Evolutionary conservation across 1,140 invertebrate species (phyloP).

Genomic region (Psilanteris sp.): DNA sequence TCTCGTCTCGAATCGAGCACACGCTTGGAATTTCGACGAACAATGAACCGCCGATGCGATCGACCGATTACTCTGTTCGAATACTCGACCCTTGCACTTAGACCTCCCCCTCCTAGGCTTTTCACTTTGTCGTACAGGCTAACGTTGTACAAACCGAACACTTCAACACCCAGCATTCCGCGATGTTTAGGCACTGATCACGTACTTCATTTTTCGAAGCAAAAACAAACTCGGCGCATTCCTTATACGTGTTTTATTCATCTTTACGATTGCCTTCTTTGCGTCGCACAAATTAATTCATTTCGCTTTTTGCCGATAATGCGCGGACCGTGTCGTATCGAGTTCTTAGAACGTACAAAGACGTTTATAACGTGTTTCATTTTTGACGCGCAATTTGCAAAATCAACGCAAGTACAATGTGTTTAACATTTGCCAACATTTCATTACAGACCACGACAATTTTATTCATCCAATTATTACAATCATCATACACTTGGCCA

Average conservation of each 20-base stretch:
- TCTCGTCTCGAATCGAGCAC: conserved; percentile 50
- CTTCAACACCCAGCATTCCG: conserved; percentile 35
- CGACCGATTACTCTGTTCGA: conserved; percentile 61
- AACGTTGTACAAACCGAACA: conserved; percentile 46
- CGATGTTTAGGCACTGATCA: conserved; percentile 59
- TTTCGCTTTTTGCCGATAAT: no score
- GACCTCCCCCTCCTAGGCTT: conserved; percentile 24
- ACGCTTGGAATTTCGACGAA: conserved; percentile 64
- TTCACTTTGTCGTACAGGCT: conserved; percentile 45
- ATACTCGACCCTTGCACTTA: conserved; percentile 62
- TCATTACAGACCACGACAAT: conserved; percentile 9
- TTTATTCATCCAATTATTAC: conserved; percentile 45
- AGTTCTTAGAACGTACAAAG: background rate
- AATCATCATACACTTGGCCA: conserved; percentile 36
- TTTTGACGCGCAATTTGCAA: conserved; percentile 23
- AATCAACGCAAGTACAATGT: conserved; percentile 3
- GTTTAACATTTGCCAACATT: conserved; percentile 20
- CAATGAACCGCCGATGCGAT: conserved; percentile 61
- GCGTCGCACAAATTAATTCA: background rate
- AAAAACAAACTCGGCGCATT: conserved; percentile 34
- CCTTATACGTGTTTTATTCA: conserved; percentile 29
- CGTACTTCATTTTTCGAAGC: conserved; percentile 8
- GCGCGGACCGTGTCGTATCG: no score
- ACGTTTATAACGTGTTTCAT: conserved; percentile 6
- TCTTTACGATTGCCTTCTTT: background rate